Base-by-base conservation (phyloP, 2,113 vertebrate species). In the Calyptommatus sinebrachiatus region DNA sequence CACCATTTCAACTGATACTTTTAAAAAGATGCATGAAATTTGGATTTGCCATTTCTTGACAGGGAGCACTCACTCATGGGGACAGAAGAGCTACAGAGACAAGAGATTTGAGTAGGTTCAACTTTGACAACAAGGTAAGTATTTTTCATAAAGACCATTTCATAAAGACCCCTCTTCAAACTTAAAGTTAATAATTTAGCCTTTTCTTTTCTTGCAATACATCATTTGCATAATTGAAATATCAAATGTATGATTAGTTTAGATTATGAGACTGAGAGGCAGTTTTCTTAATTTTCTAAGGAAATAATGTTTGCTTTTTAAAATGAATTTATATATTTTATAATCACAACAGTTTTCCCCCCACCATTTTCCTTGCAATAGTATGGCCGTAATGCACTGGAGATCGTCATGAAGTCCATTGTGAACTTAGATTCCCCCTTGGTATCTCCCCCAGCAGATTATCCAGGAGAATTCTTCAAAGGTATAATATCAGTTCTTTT, bases 341-440 rank as follows among this genome's bases (percentile, higher is more conserved):
- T 70, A 16, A 16, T 61, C 28, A 57, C 35, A 14, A 1, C 22
- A 3, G 31, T 24, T 50, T 12, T 14, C 29, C 69, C 29, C 7
- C n/a, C n/a, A 31, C n/a, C 41, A 5, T 26, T 29, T 22, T 53
- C 7, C 31, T 28, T 78, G 4, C 22, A 14, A 5, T 93, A 99
- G 98, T 99, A 99, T 82, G 98, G 98, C 83, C 96, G 98, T 94
- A 99, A 98, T 26, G 98, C 98, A 86, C 93, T 99, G 87, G 98
- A 99, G 88, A 99, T 99, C 29, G 98, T 99, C 61, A 99, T 99
- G 98, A 99, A 99, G 89, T 99, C 98, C 7, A 99, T 99, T 70
- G 98, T 99, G 68, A 99, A 96, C 90, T 93, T 99, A 7, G 98
- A 99, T 77, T 88, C 95, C 26, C 97, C 98, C 0, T 92, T 99